Conservation (phyloP, 2,888 invertebrate species). For the Onchidella celtica region DNA sequence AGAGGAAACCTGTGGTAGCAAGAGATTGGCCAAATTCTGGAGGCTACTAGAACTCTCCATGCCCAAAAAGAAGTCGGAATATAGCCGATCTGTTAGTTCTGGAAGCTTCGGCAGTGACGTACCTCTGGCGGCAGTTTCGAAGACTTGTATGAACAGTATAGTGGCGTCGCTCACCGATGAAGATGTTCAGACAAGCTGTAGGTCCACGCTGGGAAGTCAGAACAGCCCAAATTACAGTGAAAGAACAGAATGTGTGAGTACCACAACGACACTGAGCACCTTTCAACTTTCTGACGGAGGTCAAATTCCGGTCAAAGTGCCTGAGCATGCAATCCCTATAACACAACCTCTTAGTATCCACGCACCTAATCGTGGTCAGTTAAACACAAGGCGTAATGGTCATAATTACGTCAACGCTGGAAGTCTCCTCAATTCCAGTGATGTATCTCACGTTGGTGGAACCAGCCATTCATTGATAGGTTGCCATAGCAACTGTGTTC, state of each 20-base stretch:
- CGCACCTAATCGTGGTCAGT: too few relatives aligned
- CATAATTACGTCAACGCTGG: neutral
- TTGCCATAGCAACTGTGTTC: neutral
- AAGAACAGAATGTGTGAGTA: too few relatives aligned
- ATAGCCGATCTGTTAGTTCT: slow-evolving; percentile 11
- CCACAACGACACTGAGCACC: too few relatives aligned
- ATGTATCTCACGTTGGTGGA: neutral
- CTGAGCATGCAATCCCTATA: neutral
- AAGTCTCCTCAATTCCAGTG: neutral
- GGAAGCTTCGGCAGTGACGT: slow-evolving; percentile 35
- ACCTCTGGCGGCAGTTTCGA: slow-evolving; percentile 42
- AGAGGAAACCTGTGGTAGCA: slow-evolving; percentile 38
- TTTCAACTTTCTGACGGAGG: too few relatives aligned
- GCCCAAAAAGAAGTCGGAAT: slow-evolving; percentile 63
- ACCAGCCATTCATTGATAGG: neutral
- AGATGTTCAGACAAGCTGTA: slow-evolving; percentile 14
- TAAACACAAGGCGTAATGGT: too few relatives aligned
- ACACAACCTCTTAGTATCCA: neutral
- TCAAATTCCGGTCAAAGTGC: too few relatives aligned
- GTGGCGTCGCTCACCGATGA: slow-evolving; percentile 21
- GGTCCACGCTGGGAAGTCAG: neutral
- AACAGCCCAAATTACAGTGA: neutral
- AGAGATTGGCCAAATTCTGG: slow-evolving; percentile 65
- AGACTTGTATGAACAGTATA: slow-evolving; percentile 16
- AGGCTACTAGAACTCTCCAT: slow-evolving; percentile 64